Base-by-base conservation (phyloP, 1,140 invertebrate genomes). In the Holotrichia oblita region DNA sequence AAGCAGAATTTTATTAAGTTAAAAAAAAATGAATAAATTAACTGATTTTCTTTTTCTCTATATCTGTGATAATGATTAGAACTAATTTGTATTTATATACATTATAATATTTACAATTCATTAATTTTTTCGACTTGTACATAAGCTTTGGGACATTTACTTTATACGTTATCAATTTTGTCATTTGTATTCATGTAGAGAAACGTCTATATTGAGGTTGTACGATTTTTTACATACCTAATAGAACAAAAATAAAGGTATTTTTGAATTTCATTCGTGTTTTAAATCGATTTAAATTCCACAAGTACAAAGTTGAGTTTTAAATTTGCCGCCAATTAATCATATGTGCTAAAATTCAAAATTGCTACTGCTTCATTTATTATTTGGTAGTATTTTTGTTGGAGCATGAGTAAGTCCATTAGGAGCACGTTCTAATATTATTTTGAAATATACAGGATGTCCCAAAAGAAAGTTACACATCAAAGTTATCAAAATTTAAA, bases 1-100 rank as follows among this genome's bases (percentile, higher is more conserved):
- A 84, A 64, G 81, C 83, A 0, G 84, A 85, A n/a, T 81, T 78
- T 81, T 81, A 79, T 22, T 69, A 22, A 69, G 22, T 69, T 4
- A 64, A 64, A 64, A 22, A 9, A 48, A 48, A n/a, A n/a, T n/a
- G n/a, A n/a, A n/a, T n/a, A n/a, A n/a, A n/a, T 6, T 61, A 61
- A 6, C 22, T 64, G 44, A 48, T 3, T 55, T 55, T 17, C 48
- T 55, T 17, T 55, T 17, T 55, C n/a, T 69, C 17, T 34, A 27
- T 69, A 34, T 69, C 61, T 69, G 61, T 69, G 61, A 69, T 69
- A 69, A 69, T 27, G 22, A 27, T 7, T 34, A 34, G 27, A 69
- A 69, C 12, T 69, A 24, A 20, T 61, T 48, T 48, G 3, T n/a
- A n/a, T n/a, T 69, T 69, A 69, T 24, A 27, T 22, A 14, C 17